Base-by-base conservation (phyloP, 2,113 vertebrate genomes). In the Meles meles region DNA sequence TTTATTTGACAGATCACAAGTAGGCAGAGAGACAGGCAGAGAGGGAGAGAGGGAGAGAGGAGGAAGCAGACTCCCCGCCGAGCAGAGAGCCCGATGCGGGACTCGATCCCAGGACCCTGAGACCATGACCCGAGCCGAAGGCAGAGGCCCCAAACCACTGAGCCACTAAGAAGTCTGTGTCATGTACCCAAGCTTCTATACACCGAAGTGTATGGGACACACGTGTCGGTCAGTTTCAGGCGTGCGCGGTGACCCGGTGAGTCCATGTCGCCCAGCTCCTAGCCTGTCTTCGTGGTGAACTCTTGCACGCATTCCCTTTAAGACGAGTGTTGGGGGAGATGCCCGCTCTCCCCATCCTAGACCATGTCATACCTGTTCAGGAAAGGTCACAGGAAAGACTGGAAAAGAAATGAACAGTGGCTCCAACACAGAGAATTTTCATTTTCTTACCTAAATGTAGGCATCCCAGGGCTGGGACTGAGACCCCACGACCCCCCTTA, bases 301-400 rank as follows among this genome's bases (percentile, higher is more conserved):
- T 55, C 47, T n/a, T 55, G 2, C 44, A 88, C 27, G 5, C 4
- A 6, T 6, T 34, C 18, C 34, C 12, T 83, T 74, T 15, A 47
- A 47, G 65, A 44, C 42, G 15, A 49, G 31, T 23, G 10, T 65
- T 29, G 2, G 63, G 13, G 63, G 29, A 31, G 2, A 27, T 31
- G 63, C 63, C 61, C 49, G 9, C 31, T 2, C 14, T 20, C 42
- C 23, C 21, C 59, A 52, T 42, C 27, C 27, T 74, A 14, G 67
- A 42, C 3, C 18, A 6, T 23, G 5, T 3, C 0, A 5, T n/a
- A 3, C 4, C 12, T 8, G 5, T 37, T 52, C 86, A 37, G 49
- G 69, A 65, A 49, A 23, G 5, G 21, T 47, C 34, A 18, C 7
- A 49, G 44, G 59, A 59, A 90, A n/a, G 44, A 44, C 13, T 23